Conservation (phyloP, 23 tunicate species). For the Ascidia mentula region DNA sequence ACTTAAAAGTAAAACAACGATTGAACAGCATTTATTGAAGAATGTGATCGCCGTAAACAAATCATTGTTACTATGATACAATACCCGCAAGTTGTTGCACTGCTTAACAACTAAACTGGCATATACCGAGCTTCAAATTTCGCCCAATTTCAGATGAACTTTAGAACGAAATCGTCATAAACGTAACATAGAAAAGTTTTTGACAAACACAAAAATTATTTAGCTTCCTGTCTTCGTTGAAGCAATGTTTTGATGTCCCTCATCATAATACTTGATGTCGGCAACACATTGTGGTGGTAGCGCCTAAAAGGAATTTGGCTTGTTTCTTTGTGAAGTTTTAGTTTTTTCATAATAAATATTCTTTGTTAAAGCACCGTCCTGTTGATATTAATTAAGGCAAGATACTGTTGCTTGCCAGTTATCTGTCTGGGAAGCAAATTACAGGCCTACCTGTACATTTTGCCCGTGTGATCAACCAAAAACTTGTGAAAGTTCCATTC, state of each 20-base stretch:
- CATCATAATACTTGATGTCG: constrained; percentile 11
- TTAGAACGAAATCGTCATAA: constrained; percentile 35
- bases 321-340: no score
- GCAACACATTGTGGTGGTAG: constrained; percentile 33
- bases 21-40: background rate
- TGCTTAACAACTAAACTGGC: background rate
- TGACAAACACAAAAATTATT: background rate
- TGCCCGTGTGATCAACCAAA: constrained; percentile 64
- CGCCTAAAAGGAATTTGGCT: no score
- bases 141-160: constrained; percentile 9
- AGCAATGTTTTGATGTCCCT: constrained; percentile 19
- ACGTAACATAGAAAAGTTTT: background rate
- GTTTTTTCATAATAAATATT: no score
- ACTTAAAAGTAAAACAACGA: no score
- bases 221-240: background rate
- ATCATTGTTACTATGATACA: background rate
- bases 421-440: no score
- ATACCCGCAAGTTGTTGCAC: background rate
- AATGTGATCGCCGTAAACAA: background rate
- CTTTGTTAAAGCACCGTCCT: no score
- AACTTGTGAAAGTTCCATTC: constrained; percentile 95
- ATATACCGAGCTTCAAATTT: constrained; percentile 9
- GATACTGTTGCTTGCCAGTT: no score
- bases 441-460: constrained; percentile 43
- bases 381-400: no score